phyloP scores from a whole-genome alignment of 2,888 invertebrate species.

The Noctua fimbriata region DNA sequence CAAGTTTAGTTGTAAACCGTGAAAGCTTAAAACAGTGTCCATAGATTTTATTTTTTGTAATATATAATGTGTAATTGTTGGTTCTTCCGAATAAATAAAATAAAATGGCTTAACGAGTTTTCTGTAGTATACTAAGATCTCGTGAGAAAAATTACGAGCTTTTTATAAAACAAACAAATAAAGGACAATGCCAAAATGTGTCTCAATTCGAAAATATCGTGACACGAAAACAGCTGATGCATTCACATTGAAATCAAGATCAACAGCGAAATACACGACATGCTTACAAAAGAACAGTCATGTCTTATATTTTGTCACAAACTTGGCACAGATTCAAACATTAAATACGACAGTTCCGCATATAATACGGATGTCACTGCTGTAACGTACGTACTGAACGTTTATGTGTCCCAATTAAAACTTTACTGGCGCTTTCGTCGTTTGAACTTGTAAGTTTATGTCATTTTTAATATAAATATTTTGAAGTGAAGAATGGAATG shows the following conservation, averaged over 20 bases:
- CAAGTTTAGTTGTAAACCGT: too few species aligned
- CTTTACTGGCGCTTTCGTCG: constrained; percentile 28
- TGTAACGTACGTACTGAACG: constrained; percentile 17
- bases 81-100: too few species aligned
- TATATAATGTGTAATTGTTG: too few species aligned
- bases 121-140: background rate
- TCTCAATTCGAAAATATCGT: constrained; percentile 24
- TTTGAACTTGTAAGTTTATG: constrained; percentile 28
- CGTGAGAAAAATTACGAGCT: background rate
- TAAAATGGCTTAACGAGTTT: background rate
- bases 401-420: constrained; percentile 57
- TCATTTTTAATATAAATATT: constrained; percentile 22
- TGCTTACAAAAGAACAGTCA: constrained; percentile 43
- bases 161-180: background rate
- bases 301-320: constrained; percentile 56
- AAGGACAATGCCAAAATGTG: constrained; percentile 1
- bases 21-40: too few species aligned
- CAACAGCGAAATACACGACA: constrained; percentile 51
- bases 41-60: too few species aligned
- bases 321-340: constrained; percentile 63
- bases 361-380: constrained; percentile 60
- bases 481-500: background rate
- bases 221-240: constrained; percentile 47
- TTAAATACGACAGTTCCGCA: constrained; percentile 61
- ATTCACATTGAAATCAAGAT: constrained; percentile 52